Evolutionary conservation across 2,888 invertebrate genomes (phyloP).

Genomic region (Elegia similella): DNA sequence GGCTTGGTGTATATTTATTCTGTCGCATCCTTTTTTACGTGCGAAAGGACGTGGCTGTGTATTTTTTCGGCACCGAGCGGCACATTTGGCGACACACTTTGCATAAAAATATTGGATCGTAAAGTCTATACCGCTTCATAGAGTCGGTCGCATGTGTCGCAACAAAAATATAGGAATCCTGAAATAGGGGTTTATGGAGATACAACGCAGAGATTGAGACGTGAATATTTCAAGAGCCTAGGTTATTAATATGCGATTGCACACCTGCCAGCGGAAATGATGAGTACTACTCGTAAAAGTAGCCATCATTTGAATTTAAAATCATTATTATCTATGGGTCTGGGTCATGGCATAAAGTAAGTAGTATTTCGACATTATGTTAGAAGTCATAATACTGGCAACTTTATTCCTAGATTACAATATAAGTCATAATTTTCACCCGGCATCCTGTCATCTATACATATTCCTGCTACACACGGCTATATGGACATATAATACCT

Average conservation of each 20-base stretch:
- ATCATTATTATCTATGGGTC: too few relatives aligned
- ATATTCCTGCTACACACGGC: too few relatives aligned
- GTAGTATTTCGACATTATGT: too few relatives aligned
- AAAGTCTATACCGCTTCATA: slow-evolving; percentile 63
- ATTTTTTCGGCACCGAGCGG: slow-evolving; percentile 68
- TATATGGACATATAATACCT: too few relatives aligned
- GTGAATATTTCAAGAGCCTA: slow-evolving; percentile 48
- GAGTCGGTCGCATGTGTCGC: slow-evolving; percentile 69
- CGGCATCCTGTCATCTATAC: too few relatives aligned
- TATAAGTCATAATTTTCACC: too few relatives aligned
- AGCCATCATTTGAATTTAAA: neutral
- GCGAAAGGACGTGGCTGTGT: slow-evolving; percentile 72
- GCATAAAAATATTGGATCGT: slow-evolving; percentile 80
- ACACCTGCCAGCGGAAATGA: slow-evolving; percentile 39
- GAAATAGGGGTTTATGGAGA: slow-evolving; percentile 65
- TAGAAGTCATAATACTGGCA: too few relatives aligned
- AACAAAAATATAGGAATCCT: slow-evolving; percentile 65
- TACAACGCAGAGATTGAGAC: slow-evolving; percentile 58
- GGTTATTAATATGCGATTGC: slow-evolving; percentile 44
- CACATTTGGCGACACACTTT: slow-evolving; percentile 81
- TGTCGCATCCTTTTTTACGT: slow-evolving; percentile 81
- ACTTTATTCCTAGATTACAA: too few relatives aligned
- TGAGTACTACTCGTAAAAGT: neutral
- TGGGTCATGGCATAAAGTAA: too few relatives aligned
- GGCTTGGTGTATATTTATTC: slow-evolving; percentile 79